Percentiles rank a stretch among this genome's conserved stretches.
Evolutionary conservation across 2,888 invertebrate genomes (phyloP).

Genomic region (Xestia rhomboidea): DNA sequence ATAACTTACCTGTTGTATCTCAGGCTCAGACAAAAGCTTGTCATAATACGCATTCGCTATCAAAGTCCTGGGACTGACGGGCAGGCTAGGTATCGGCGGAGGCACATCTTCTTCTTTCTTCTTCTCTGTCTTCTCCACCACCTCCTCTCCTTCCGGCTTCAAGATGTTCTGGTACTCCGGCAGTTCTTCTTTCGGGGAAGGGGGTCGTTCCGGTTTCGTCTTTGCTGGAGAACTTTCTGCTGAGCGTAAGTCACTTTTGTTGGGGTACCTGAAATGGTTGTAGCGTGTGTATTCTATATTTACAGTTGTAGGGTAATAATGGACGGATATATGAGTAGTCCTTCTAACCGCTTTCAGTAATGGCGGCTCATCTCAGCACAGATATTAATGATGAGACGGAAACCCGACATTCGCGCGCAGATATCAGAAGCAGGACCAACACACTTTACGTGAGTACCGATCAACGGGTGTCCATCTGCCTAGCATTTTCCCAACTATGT

Average conservation of each 20-base stretch:
- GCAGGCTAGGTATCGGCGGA: slow-evolving; percentile 88
- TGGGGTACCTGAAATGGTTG: slow-evolving; percentile 79
- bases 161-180: slow-evolving; percentile 86
- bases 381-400: too few relatives aligned
- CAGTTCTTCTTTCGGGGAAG: slow-evolving; percentile 69
- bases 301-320: slow-evolving; percentile 21
- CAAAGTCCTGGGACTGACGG: slow-evolving; percentile 85
- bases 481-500: too few relatives aligned
- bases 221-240: slow-evolving; percentile 84
- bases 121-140: slow-evolving; percentile 75
- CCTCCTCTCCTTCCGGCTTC: slow-evolving; percentile 54
- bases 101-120: slow-evolving; percentile 82
- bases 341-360: too few relatives aligned
- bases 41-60: slow-evolving; percentile 95
- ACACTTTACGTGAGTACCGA: too few relatives aligned
- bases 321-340: background rate
- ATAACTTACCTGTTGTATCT: slow-evolving; percentile 92
- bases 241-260: slow-evolving; percentile 83
- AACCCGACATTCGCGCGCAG: too few relatives aligned
- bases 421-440: too few relatives aligned
- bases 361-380: background rate
- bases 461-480: too few relatives aligned
- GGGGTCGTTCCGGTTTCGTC: slow-evolving; percentile 65
- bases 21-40: slow-evolving; percentile 93
- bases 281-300: slow-evolving; percentile 57